Evolutionary conservation across 2,113 vertebrate species (phyloP).

Genomic region (Lynx canadensis): DNA sequence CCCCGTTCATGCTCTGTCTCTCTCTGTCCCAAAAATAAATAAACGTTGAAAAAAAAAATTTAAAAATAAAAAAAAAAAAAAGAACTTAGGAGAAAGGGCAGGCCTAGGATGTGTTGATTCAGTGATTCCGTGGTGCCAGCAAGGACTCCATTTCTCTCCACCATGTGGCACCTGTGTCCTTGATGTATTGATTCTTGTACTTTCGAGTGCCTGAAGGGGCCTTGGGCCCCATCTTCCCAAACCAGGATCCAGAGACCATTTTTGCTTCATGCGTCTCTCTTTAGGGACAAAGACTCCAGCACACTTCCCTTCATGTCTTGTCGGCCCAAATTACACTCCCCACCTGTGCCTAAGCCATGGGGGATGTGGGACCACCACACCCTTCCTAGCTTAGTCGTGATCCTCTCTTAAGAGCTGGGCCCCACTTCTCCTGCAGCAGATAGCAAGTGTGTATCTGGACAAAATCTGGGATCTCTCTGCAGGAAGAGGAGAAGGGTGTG

Average conservation of each 20-base stretch:
- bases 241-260: neutral
- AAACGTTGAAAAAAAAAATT: too few relatives aligned
- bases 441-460: neutral
- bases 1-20: too few relatives aligned
- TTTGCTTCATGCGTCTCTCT: neutral
- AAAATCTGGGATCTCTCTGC: neutral
- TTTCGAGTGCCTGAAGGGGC: fast-evolving
- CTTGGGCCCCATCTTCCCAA: too few relatives aligned
- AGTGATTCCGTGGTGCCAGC: fast-evolving
- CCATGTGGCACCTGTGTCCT: neutral
- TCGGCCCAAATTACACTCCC: neutral
- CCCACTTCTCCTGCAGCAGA: neutral
- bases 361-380: fast-evolving
- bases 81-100: neutral
- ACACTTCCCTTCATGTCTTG: neutral
- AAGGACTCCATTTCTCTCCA: neutral
- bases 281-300: neutral
- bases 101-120: neutral
- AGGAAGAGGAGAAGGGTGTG: neutral
- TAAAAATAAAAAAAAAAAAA: too few relatives aligned
- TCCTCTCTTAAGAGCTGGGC: neutral
- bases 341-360: neutral
- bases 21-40: too few relatives aligned
- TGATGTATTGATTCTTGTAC: fast-evolving
- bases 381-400: neutral